Conservation (phyloP, 2,113 vertebrate genomes). For the Sciurus niger region DNA sequence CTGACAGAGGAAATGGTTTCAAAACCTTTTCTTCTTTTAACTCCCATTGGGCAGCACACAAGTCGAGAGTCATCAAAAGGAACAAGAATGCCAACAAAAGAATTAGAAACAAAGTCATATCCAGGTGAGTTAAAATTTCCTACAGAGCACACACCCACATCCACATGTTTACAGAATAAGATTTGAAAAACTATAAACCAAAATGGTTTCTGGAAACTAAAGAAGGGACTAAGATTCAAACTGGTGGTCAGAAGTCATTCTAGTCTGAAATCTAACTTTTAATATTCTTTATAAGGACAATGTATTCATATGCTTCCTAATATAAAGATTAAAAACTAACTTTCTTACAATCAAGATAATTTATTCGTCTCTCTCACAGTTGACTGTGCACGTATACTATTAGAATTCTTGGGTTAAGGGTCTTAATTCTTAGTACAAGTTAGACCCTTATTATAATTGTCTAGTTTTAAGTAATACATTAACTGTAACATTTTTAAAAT, state of each 20-base stretch:
- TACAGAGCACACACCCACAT: too few species aligned
- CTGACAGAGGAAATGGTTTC: background rate
- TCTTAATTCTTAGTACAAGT: background rate
- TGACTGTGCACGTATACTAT: background rate
- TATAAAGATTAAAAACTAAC: background rate
- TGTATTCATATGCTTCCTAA: background rate
- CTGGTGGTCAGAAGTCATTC: background rate
- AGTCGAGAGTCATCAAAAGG: background rate
- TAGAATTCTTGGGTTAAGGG: background rate
- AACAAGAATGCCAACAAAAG: background rate
- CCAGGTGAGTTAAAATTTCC: background rate
- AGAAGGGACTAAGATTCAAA: background rate
- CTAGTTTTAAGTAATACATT: background rate
- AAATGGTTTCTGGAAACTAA: background rate
- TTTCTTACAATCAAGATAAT: background rate
- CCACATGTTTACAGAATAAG: background rate
- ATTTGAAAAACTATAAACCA: background rate
- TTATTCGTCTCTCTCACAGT: background rate
- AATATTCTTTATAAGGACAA: background rate
- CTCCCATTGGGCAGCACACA: background rate
- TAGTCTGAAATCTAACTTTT: background rate
- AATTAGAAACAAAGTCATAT: background rate
- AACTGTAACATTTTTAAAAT: background rate
- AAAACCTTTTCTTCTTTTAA: background rate
- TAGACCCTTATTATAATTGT: background rate